Percentiles rank a stretch among this genome's conserved stretches.
phyloP scores from a whole-genome alignment of 2,888 invertebrate genomes.

The Meiosimyza decipiens region DNA sequence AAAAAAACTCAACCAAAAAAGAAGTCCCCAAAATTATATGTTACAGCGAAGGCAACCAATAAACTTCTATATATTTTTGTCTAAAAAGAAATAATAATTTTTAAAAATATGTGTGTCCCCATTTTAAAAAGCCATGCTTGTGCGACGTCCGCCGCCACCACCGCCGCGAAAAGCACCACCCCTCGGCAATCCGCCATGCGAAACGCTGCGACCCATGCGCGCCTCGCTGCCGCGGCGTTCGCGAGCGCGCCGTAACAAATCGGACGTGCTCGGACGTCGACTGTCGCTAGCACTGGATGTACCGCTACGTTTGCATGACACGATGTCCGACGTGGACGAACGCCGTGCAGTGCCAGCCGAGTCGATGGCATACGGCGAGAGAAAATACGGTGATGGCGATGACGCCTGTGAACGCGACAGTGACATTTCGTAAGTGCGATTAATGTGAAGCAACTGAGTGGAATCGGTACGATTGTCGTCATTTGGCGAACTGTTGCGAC shows the following conservation, averaged over 20 bases:
- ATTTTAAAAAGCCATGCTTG: conserved; percentile 65
- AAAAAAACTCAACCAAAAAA: too few relatives aligned
- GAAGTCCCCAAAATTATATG: too few relatives aligned
- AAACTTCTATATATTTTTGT: too few relatives aligned
- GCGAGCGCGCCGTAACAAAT: conserved; percentile 63
- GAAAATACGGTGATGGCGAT: conserved; percentile 60
- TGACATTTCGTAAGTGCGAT: conserved; percentile 49
- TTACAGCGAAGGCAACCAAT: too few relatives aligned
- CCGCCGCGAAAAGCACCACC: conserved; percentile 55
- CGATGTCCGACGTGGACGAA: conserved; percentile 66
- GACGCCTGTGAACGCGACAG: conserved; percentile 54
- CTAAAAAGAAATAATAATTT: too few relatives aligned
- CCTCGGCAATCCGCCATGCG: conserved; percentile 62
- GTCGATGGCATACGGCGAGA: conserved; percentile 59
- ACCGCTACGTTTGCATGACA: conserved; percentile 57
- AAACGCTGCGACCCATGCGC: conserved; percentile 65
- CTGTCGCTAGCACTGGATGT: conserved; percentile 54
- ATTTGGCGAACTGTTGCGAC: conserved; percentile 54
- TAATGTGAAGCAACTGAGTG: conserved; percentile 54
- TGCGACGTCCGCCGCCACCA: conserved; percentile 58
- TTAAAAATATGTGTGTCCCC: neutral
- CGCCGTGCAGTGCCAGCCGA: conserved; percentile 57
- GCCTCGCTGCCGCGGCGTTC: conserved; percentile 65
- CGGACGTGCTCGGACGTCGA: conserved; percentile 65
- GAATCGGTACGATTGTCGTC: conserved; percentile 56